phyloP scores from a whole-genome alignment of 2,888 invertebrate species.

The Smittia sp. region DNA sequence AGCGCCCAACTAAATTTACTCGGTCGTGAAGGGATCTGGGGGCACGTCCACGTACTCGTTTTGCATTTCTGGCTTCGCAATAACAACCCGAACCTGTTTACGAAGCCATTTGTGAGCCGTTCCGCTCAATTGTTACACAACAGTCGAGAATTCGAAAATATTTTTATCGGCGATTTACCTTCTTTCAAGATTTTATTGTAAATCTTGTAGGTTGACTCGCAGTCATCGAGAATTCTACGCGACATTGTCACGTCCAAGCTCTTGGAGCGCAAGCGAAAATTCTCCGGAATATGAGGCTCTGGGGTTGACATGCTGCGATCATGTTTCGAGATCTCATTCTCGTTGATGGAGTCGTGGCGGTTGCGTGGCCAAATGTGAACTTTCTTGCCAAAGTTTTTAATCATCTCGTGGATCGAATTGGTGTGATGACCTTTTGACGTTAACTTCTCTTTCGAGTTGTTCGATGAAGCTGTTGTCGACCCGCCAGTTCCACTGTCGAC shows the following conservation, averaged over 20 bases:
- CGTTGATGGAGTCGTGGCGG: slow-evolving; percentile 50
- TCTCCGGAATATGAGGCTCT: slow-evolving; percentile 57
- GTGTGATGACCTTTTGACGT: slow-evolving; percentile 56
- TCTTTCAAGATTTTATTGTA: slow-evolving; percentile 74
- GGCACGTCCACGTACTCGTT: neutral
- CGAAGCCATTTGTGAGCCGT: neutral
- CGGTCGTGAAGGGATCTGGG: neutral
- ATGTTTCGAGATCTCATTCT: slow-evolving; percentile 54
- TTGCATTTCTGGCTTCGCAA: neutral
- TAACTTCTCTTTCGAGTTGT: slow-evolving; percentile 33
- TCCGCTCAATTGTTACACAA: no score
- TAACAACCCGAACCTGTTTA: neutral
- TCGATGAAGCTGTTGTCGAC: neutral
- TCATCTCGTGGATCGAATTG: slow-evolving; percentile 73
- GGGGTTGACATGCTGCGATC: slow-evolving; percentile 53
- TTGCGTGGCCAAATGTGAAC: slow-evolving; percentile 71
- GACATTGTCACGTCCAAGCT: slow-evolving; percentile 67
- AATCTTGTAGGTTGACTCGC: slow-evolving; percentile 77
- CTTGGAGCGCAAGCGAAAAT: slow-evolving; percentile 74
- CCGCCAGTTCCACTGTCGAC: slow-evolving; percentile 41
- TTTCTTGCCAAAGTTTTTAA: slow-evolving; percentile 72
- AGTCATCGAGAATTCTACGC: slow-evolving; percentile 64
- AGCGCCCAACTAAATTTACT: no score
- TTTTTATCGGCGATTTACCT: slow-evolving; percentile 57
- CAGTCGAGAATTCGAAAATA: no score